These are phyloP conservation scores for Kradibia gibbosae DNA, from an alignment of 1,140 invertebrate species.

Conservation along the genomic window DNA sequence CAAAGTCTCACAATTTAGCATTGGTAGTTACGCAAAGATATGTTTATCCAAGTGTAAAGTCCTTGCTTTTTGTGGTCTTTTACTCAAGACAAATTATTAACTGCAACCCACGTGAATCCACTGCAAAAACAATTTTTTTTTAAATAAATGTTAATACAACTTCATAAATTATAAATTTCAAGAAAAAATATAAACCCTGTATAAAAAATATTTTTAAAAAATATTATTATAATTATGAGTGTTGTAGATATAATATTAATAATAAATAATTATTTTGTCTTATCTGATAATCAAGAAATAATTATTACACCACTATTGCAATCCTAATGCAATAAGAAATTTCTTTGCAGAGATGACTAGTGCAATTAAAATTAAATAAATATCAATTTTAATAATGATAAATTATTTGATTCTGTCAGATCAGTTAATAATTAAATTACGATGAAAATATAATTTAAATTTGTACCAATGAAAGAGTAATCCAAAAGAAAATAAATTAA, in stretches of 20 bases:
- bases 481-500: too few relatives aligned
- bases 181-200: not conserved
- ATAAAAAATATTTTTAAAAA: not conserved
- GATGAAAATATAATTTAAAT: not conserved
- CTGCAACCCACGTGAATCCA: conserved; percentile 43
- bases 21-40: conserved; percentile 32
- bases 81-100: conserved; percentile 44
- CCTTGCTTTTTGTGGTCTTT: conserved; percentile 37
- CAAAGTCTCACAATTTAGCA: conserved; percentile 18
- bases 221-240: not conserved
- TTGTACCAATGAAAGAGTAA: too few relatives aligned
- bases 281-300: not conserved
- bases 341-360: not conserved
- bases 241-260: not conserved
- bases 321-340: not conserved
- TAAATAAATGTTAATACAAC: conserved; percentile 16
- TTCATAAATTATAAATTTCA: not conserved
- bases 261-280: not conserved
- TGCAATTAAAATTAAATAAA: not conserved
- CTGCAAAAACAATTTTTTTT: conserved; percentile 35
- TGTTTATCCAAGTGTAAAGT: conserved; percentile 38
- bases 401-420: not conserved
- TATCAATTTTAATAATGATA: not conserved
- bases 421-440: not conserved
- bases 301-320: not conserved